Evolutionary conservation across 2,888 invertebrate species (phyloP).

Genomic region (Copidosoma aretas): DNA sequence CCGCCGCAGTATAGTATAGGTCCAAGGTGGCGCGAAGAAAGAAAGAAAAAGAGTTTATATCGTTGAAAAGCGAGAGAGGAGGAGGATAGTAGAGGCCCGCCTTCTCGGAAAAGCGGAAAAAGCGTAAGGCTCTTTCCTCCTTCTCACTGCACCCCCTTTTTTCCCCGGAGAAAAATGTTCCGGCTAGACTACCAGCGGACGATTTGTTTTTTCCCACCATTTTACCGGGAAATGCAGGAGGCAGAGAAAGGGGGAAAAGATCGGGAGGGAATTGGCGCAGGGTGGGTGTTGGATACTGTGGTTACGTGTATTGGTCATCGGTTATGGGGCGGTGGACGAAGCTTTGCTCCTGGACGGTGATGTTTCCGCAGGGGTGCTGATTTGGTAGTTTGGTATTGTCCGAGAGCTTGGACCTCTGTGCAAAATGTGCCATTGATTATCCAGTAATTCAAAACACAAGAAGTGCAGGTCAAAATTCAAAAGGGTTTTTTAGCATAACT

Average conservation of each 20-base stretch:
- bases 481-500: no score
- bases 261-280: background rate
- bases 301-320: background rate
- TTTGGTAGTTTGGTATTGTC: no score
- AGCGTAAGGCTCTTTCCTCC: background rate
- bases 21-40: background rate
- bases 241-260: background rate
- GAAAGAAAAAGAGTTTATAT: background rate
- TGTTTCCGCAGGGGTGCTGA: no score
- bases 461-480: no score
- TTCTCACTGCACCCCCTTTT: background rate
- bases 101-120: background rate
- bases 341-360: no score
- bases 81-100: background rate
- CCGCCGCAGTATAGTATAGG: background rate
- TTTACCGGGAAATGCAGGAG: slow-evolving; percentile 22
- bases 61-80: background rate
- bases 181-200: background rate
- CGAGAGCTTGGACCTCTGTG: no score
- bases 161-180: slow-evolving; percentile 32
- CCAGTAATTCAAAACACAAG: no score
- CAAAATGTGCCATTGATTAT: no score
- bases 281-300: background rate
- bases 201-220: background rate
- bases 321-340: no score